phyloP scores from a whole-genome alignment of 2,888 invertebrate species.

The Tyria jacobaeae region DNA sequence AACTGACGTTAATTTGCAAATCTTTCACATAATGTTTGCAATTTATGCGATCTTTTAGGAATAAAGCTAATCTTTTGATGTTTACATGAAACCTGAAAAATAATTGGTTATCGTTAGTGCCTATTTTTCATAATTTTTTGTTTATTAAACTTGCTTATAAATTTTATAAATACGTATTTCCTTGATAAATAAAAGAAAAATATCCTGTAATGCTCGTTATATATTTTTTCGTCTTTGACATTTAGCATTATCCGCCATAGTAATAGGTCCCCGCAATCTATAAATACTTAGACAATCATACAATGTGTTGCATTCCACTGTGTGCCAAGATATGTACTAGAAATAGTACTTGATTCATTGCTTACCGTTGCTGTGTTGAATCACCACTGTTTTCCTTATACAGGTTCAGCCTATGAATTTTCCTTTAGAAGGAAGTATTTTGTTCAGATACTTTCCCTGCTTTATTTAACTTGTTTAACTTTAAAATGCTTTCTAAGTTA shows the following conservation, averaged over 20 bases:
- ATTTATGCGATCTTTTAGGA: too few species aligned
- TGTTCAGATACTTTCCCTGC: neutral
- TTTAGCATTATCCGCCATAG: slow-evolving; percentile 9
- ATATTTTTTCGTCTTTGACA: slow-evolving; percentile 11
- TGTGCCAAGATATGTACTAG: slow-evolving; percentile 51
- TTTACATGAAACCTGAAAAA: too few species aligned
- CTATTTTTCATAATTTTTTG: too few species aligned
- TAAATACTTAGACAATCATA: slow-evolving; percentile 47
- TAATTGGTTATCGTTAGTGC: too few species aligned
- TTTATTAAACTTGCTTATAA: too few species aligned
- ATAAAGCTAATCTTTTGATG: too few species aligned
- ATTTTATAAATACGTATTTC: too few species aligned
- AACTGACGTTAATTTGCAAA: too few species aligned
- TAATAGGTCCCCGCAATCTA: slow-evolving; percentile 26
- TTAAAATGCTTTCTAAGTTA: neutral
- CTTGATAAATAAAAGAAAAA: too few species aligned
- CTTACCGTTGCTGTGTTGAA: slow-evolving; percentile 36
- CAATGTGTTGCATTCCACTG: slow-evolving; percentile 52
- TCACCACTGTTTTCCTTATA: slow-evolving; percentile 38
- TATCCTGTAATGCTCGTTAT: neutral
- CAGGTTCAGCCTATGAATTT: slow-evolving; percentile 9
- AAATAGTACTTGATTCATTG: slow-evolving; percentile 48
- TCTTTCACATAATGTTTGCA: too few species aligned
- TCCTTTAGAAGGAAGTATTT: slow-evolving; percentile 7
- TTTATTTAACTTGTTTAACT: neutral